phyloP scores from a whole-genome alignment of 1,140 invertebrate genomes.

The Cephus cinctus region DNA sequence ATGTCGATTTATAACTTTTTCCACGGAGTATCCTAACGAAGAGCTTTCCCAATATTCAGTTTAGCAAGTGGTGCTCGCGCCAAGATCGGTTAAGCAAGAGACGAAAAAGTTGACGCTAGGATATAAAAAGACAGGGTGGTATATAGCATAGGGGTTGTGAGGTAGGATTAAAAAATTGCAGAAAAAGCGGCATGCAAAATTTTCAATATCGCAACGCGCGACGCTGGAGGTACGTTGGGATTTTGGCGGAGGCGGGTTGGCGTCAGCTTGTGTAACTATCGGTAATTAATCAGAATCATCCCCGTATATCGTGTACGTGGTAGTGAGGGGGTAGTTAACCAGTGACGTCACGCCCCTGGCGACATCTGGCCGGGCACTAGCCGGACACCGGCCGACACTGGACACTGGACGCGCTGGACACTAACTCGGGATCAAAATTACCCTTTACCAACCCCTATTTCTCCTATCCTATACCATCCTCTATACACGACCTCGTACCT shows the following conservation, averaged over 20 bases:
- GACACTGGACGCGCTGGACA: constrained; percentile 29
- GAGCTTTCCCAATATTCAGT: too few relatives aligned
- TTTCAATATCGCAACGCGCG: constrained; percentile 15
- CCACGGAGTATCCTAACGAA: too few relatives aligned
- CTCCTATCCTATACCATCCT: constrained; percentile 14
- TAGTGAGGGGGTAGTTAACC: constrained; percentile 52
- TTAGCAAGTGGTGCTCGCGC: too few relatives aligned
- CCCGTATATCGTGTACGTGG: constrained; percentile 46
- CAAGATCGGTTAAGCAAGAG: too few relatives aligned
- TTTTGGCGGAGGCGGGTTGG: constrained; percentile 1
- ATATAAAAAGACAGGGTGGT: too few relatives aligned
- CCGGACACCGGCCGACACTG: constrained; percentile 43
- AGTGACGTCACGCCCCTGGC: constrained; percentile 49
- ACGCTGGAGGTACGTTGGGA: background rate
- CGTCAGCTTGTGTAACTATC: constrained; percentile 56
- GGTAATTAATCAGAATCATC: constrained; percentile 58
- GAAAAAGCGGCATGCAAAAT: too few relatives aligned
- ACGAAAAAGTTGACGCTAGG: too few relatives aligned
- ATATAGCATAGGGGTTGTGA: too few relatives aligned
- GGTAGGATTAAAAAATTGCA: too few relatives aligned
- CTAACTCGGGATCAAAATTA: constrained; percentile 50
- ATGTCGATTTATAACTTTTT: too few relatives aligned
- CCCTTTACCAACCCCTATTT: too few relatives aligned
- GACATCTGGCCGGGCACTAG: constrained; percentile 52
- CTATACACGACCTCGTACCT: background rate